Percentiles rank a stretch among this genome's conserved stretches.
phyloP scores from a whole-genome alignment of 2,113 vertebrate genomes.

The Actinemys pallida region DNA sequence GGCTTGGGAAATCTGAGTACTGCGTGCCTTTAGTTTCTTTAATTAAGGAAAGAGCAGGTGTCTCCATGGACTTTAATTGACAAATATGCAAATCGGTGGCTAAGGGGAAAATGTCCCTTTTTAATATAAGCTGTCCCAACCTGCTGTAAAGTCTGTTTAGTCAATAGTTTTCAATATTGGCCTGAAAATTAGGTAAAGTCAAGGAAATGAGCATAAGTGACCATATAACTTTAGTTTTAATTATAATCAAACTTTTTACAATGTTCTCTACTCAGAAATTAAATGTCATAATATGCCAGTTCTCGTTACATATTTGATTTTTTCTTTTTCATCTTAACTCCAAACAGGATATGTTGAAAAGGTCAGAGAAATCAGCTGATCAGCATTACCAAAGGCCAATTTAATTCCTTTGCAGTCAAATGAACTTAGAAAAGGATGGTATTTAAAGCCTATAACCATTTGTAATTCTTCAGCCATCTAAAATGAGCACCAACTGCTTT shows the following conservation, averaged over 20 bases:
- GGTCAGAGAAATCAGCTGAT: slow-evolving; percentile 64
- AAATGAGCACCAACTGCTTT: slow-evolving; percentile 22
- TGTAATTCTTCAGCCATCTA: slow-evolving; percentile 1
- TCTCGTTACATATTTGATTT: slow-evolving; percentile 37
- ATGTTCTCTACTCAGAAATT: slow-evolving; percentile 27
- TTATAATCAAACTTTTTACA: slow-evolving; percentile 41
- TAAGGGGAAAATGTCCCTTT: slow-evolving; percentile 25
- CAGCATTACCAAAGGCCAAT: slow-evolving; percentile 59
- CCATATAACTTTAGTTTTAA: slow-evolving; percentile 48
- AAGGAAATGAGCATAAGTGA: neutral
- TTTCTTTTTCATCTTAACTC: slow-evolving; percentile 27
- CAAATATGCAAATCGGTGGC: neutral
- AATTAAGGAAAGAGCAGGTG: slow-evolving; percentile 35
- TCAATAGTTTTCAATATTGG: slow-evolving; percentile 13
- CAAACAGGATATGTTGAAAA: slow-evolving; percentile 66
- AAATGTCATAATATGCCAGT: slow-evolving; percentile 52
- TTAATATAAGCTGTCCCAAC: neutral
- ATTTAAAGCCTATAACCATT: slow-evolving; percentile 46
- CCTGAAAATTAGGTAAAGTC: neutral
- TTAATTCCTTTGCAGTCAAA: slow-evolving; percentile 68
- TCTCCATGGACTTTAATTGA: slow-evolving; percentile 36
- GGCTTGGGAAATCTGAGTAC: neutral
- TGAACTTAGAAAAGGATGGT: slow-evolving; percentile 51
- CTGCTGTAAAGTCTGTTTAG: neutral
- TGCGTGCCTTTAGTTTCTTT: slow-evolving; percentile 8